These are phyloP conservation scores for Turritopsis dohrnii DNA, from an alignment of 30 jellyfish, hydroid and myxozoan species.

Conservation along the genomic window DNA sequence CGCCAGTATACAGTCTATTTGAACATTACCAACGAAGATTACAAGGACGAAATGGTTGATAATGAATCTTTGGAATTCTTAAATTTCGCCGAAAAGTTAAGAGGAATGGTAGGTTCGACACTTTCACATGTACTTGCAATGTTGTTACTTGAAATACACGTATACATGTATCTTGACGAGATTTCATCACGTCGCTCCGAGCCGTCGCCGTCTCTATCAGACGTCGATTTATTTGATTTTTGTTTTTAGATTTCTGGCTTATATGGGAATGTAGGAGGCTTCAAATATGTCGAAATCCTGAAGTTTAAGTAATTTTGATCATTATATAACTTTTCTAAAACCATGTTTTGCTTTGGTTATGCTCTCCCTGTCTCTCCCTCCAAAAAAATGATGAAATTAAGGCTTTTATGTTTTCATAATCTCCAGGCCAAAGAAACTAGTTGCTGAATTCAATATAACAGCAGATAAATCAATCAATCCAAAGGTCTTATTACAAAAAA, in stretches of 20 bases:
- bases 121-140: too few species aligned
- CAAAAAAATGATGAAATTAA: too few species aligned
- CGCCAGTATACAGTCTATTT: conserved; percentile 80
- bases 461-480: conserved; percentile 85
- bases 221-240: neutral
- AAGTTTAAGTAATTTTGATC: conserved; percentile 49
- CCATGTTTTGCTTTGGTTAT: neutral
- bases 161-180: neutral
- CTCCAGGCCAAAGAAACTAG: conserved; percentile 75
- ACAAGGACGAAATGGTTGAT: conserved; percentile 80
- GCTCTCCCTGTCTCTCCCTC: too few species aligned
- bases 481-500: conserved; percentile 68
- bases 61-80: conserved; percentile 87
- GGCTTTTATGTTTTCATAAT: neutral
- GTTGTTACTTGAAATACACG: too few species aligned
- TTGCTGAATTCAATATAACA: conserved; percentile 75
- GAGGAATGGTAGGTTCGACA: conserved; percentile 87
- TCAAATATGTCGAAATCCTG: conserved; percentile 74
- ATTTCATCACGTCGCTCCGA: too few species aligned
- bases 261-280: conserved; percentile 91
- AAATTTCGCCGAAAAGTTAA: conserved; percentile 82
- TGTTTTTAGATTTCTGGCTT: conserved; percentile 63
- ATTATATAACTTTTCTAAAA: too few species aligned
- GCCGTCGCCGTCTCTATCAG: neutral
- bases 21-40: conserved; percentile 87